Base-by-base conservation (phyloP, 2,797 vertebrate species). In the Rhinatrema bivittatum region DNA sequence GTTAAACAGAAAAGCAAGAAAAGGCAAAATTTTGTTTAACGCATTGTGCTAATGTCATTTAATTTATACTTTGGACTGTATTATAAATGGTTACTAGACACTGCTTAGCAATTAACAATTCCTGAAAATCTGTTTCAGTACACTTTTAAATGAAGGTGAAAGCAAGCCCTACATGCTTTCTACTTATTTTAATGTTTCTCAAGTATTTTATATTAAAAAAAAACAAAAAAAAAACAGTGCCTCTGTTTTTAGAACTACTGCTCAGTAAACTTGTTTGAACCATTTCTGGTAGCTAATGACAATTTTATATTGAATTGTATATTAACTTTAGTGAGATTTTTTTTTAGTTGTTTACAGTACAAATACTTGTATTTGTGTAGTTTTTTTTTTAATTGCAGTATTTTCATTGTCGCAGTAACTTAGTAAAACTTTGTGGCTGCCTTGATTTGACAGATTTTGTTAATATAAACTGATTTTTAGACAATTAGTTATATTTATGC, bases 401-500 rank as follows among this genome's bases (percentile, higher is more conserved):
- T 84, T 87, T 87, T 73, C 74, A 81, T 83, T 80, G 76, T 82
- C 75, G 85, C 78, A 72, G 75, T 85, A 87, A 85, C 83, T 82
- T 84, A 80, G 76, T 84, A 82, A 85, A 81, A 80, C 79, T 83
- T 74, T 78, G 66, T 86, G 72, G 70, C 72, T 76, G 85, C 82
- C 81, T 91, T 89, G 79, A 78, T 85, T 79, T 78, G 79, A 80
- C 82, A 74, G 72, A 88, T 84, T 79, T 81, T 85, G 80, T 87
- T 87, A 73, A 81, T 84, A 76, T 65, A 46, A 87, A 88, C 81
- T 56, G 62, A 82, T 77, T 84, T 82, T 79, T 87, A 85, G 78
- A 75, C 85, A 82, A 86, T 89, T 81, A 77, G 82, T 86, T 91
- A 84, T 85, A 86, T 93, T 95, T 94, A 97, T 98, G 87, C 93